phyloP scores from a whole-genome alignment of 2,888 invertebrate genomes.

The Mycalesis mineus region DNA sequence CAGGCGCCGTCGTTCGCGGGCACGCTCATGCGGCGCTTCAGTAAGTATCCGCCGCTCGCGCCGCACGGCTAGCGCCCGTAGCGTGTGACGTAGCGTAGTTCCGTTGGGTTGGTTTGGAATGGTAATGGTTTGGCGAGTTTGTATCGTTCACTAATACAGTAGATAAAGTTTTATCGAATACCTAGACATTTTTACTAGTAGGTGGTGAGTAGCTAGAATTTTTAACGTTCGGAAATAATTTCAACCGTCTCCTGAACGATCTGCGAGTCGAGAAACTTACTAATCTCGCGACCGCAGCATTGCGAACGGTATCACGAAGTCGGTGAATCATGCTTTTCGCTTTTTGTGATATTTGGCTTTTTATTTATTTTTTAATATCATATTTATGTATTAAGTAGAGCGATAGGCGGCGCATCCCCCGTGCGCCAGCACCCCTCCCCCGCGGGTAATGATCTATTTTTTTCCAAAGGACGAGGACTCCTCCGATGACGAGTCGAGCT shows the following conservation, averaged over 20 bases:
- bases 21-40: conserved; percentile 89
- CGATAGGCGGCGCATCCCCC: conserved; percentile 30
- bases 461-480: conserved; percentile 69
- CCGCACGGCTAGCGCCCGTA: conserved; percentile 39
- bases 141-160: conserved; percentile 51
- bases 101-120: conserved; percentile 57
- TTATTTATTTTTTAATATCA: conserved; percentile 58
- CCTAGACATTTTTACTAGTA: conserved; percentile 51
- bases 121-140: conserved; percentile 64
- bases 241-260: background rate
- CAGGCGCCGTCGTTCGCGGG: conserved; percentile 81
- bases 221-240: conserved; percentile 22
- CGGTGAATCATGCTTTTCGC: conserved; percentile 54
- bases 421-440: conserved; percentile 23
- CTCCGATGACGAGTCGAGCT: conserved; percentile 80
- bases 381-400: conserved; percentile 24
- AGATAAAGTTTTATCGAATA: conserved; percentile 50
- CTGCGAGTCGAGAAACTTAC: background rate
- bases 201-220: conserved; percentile 65
- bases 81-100: conserved; percentile 59
- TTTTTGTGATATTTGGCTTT: conserved; percentile 74
- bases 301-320: conserved; percentile 8
- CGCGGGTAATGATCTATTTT: conserved; percentile 52
- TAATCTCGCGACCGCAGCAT: background rate
- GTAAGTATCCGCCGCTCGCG: conserved; percentile 82